Conservation (phyloP, 1,140 invertebrate species). For the Cyclina sinensis region DNA sequence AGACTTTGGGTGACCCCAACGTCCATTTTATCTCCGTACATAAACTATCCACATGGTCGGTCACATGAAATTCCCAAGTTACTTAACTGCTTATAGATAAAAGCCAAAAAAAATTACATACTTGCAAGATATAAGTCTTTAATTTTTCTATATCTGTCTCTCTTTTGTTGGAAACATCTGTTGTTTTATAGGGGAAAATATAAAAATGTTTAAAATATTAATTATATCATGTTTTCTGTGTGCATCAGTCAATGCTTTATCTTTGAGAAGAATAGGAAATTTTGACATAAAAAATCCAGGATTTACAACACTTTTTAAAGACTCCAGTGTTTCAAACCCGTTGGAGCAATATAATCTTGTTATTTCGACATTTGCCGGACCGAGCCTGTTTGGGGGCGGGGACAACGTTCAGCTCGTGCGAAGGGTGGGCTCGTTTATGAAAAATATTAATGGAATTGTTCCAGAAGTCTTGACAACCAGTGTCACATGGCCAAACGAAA, state of each 20-base stretch:
- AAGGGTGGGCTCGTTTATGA: constrained; percentile 66
- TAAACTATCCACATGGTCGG: background rate
- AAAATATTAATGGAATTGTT: constrained; percentile 44
- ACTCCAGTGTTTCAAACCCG: background rate
- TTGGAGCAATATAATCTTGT: constrained; percentile 69
- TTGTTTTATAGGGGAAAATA: no score
- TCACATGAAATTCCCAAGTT: background rate
- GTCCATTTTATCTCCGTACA: background rate
- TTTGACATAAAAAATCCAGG: constrained; percentile 64
- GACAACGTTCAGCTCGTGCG: constrained; percentile 74
- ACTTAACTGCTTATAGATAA: background rate
- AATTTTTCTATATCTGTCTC: no score
- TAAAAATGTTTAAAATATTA: constrained; percentile 4
- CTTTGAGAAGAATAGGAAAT: background rate
- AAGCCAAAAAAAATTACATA: background rate
- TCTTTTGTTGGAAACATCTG: no score
- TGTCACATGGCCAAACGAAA: constrained; percentile 80
- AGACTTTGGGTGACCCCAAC: background rate
- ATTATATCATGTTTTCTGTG: background rate
- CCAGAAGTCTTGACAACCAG: constrained; percentile 59
- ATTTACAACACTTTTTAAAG: constrained; percentile 69
- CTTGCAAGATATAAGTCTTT: no score
- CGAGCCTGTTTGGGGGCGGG: constrained; percentile 53
- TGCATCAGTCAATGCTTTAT: background rate
- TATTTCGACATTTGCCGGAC: constrained; percentile 73